Percentiles rank a stretch among this genome's conserved stretches.
These are phyloP conservation scores for Tipula unca DNA, from an alignment of 2,888 invertebrate genomes.

Conservation along the genomic window DNA sequence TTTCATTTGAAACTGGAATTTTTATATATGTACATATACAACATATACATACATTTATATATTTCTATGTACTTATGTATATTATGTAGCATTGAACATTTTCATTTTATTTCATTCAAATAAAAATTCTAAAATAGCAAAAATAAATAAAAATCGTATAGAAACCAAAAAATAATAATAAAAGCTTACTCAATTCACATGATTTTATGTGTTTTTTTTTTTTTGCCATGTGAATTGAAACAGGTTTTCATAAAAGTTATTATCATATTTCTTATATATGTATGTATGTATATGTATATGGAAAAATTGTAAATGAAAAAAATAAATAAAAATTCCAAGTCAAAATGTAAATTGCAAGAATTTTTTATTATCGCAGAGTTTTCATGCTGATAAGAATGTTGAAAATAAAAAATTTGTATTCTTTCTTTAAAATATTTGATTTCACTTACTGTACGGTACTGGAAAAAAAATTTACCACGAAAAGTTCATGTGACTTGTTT, in stretches of 20 bases:
- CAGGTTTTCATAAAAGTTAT: not conserved
- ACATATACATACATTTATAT: not conserved
- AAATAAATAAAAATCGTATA: not conserved
- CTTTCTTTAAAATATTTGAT: not conserved
- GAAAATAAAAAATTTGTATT: not conserved
- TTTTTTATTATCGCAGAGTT: not conserved
- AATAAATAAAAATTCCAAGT: not conserved
- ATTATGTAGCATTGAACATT: not conserved
- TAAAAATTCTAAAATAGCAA: not conserved
- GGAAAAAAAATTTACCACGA: too few relatives aligned
- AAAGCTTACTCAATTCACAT: not conserved
- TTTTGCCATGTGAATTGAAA: not conserved
- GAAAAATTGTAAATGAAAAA: not conserved
- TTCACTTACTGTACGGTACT: not conserved
- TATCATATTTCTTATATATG: not conserved
- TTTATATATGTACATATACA: not conserved
- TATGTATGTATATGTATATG: not conserved
- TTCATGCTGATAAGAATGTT: not conserved
- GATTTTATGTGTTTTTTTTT: not conserved
- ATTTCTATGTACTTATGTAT: not conserved
- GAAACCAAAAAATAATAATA: not conserved
- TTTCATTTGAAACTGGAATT: not conserved
- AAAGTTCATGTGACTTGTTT: too few relatives aligned
- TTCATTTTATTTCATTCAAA: not conserved
- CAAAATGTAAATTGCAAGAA: not conserved